Evolutionary conservation across 2,113 vertebrate species (phyloP), one percentile per base, ranked within the genome.

Genomic region (Neolamprologus devosi): DNA sequence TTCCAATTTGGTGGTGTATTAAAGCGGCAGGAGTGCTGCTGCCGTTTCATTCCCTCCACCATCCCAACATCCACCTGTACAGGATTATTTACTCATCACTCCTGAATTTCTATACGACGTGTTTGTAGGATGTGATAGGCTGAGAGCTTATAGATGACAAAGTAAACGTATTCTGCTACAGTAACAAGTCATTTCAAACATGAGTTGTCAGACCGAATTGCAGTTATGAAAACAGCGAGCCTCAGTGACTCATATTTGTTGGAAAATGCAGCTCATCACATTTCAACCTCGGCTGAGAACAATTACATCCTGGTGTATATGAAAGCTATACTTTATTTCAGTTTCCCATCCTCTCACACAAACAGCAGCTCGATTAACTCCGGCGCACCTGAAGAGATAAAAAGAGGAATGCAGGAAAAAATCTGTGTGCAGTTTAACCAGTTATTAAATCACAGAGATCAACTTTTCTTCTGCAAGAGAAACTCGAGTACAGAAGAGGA

Each of bases 101-200:
- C 70, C 6, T 0, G 1, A 19, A 28, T 75, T 75, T 28, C 65
- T 42, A 28, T 17, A 11, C 4, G 1, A 17, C 3, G 0, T 19
- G 40, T 75, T 75, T 19, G 3, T 11, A 17, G 70, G 70, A 47
- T 75, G 70, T 12, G 42, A 75, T 4, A 4, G 37, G 42, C 42
- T 28, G 14, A 19, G 40, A 28, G 42, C 70, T 11, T 49, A 19
- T 47, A 49, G 23, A 75, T 19, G 42, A 16, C 37, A 16, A 26
- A 73, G 13, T 4, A 73, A 75, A 75, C 1, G 1, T 11, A 5
- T 4, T 7, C 70, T 75, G 70, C 23, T 75, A 19, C 23, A 30
- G 23, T 30, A 19, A 75, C 3, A 47, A 28, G 4, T 75, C 42
- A 8, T 28, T 47, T 47, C 42, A 75, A 75, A 75, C 42, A 30